Evolutionary conservation across 2,113 vertebrate genomes (phyloP).

Genomic region (Platysteira castanea): DNA sequence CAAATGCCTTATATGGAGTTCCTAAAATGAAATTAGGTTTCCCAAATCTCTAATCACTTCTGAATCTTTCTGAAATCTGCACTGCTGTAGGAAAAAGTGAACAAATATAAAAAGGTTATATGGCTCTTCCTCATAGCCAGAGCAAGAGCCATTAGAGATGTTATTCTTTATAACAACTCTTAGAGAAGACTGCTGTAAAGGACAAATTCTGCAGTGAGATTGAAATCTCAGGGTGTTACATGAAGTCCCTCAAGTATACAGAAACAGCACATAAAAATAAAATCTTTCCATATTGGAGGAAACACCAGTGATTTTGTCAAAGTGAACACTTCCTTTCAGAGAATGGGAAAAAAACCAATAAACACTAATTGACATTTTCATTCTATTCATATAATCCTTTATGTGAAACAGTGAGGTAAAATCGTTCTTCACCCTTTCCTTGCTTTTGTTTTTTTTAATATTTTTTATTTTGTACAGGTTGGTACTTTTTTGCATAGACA

Average conservation of each 20-base stretch:
- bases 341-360: not conserved
- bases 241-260: not conserved
- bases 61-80: not conserved
- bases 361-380: not conserved
- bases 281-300: not conserved
- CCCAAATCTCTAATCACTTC: not conserved
- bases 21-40: not conserved
- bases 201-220: not conserved
- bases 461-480: fast-evolving
- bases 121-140: not conserved
- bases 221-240: not conserved
- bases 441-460: not conserved
- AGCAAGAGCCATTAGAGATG: not conserved
- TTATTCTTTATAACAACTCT: not conserved
- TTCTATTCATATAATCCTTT: not conserved
- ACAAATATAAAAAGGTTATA: not conserved
- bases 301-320: not conserved
- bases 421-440: not conserved
- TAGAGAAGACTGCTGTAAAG: not conserved
- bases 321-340: not conserved
- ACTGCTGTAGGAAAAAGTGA: not conserved
- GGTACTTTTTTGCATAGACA: not conserved
- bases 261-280: not conserved
- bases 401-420: not conserved
- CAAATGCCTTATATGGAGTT: not conserved